A percentile compares a stretch with the other conserved stretches of the same genome.
phyloP scores from a whole-genome alignment of 2,888 invertebrate genomes.

The Carabus problematicus region DNA sequence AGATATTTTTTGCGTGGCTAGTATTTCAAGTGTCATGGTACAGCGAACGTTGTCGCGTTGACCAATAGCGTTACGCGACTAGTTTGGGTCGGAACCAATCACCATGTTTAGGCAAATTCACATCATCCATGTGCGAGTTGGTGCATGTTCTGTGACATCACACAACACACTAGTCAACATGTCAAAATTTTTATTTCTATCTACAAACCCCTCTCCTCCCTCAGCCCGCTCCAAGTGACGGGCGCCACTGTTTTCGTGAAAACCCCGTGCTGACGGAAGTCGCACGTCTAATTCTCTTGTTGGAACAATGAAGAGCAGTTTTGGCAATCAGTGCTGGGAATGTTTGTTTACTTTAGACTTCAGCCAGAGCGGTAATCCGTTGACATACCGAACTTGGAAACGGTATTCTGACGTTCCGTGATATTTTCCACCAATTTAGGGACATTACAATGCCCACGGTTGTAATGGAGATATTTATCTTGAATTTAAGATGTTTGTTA shows the following conservation, averaged over 20 bases:
- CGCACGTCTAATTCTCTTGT: slow-evolving; percentile 14
- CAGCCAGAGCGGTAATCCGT: too few relatives aligned
- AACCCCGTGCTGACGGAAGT: slow-evolving; percentile 21
- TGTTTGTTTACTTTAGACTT: not conserved
- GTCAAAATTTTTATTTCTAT: not conserved
- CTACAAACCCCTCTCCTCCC: not conserved
- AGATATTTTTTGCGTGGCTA: slow-evolving; percentile 16
- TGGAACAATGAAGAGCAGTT: slow-evolving; percentile 25
- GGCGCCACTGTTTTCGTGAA: slow-evolving; percentile 22
- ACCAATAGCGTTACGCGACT: not conserved
- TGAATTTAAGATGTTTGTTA: too few relatives aligned
- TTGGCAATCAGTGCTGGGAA: slow-evolving; percentile 20
- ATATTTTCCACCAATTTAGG: too few relatives aligned
- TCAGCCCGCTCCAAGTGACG: not conserved
- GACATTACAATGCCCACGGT: too few relatives aligned
- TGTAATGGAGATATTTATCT: too few relatives aligned
- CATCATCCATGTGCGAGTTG: not conserved
- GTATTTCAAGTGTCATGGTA: slow-evolving; percentile 16
- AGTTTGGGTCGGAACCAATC: not conserved
- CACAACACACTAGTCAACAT: not conserved
- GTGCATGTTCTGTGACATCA: slow-evolving; percentile 1
- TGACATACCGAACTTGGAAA: too few relatives aligned
- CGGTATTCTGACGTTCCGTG: too few relatives aligned
- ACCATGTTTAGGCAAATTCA: slow-evolving; percentile 9
- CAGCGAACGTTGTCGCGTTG: slow-evolving; percentile 6